A percentile compares a stretch with the other conserved stretches of the same genome.
phyloP scores from a whole-genome alignment of 1,140 invertebrate genomes.

The Zophobas atratus region DNA sequence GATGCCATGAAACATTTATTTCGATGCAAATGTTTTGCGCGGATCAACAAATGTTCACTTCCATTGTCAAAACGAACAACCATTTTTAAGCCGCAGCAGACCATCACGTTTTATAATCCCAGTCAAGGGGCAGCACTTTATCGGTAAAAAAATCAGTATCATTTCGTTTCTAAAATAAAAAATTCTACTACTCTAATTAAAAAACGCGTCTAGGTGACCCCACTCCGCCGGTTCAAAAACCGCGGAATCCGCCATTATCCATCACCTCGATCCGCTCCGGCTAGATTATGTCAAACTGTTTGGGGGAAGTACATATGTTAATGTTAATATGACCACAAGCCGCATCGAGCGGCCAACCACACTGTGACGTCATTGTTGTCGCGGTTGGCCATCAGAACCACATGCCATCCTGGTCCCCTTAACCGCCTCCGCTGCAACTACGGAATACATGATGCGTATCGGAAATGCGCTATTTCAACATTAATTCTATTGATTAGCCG shows the following conservation, averaged over 20 bases:
- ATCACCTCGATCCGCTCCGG: conserved; percentile 16
- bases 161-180: too few species aligned
- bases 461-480: conserved; percentile 45
- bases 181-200: too few species aligned
- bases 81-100: too few species aligned
- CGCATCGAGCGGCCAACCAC: conserved; percentile 49
- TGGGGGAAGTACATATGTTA: conserved; percentile 50
- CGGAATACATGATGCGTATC: conserved; percentile 48
- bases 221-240: too few species aligned
- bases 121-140: too few species aligned
- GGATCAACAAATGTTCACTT: too few species aligned
- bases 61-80: too few species aligned
- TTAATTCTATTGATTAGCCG: conserved; percentile 42
- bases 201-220: too few species aligned
- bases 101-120: too few species aligned
- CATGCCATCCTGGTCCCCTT: conserved; percentile 33
- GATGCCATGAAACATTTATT: conserved; percentile 17
- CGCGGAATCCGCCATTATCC: background rate
- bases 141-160: too few species aligned
- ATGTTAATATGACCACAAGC: conserved; percentile 51
- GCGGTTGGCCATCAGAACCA: conserved; percentile 43
- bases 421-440: conserved; percentile 33
- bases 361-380: conserved; percentile 50
- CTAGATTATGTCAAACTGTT: conserved; percentile 47
- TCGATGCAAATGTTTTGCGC: conserved; percentile 28